Conservation (phyloP, 2,888 invertebrate species). For the Xylocampa areola region DNA sequence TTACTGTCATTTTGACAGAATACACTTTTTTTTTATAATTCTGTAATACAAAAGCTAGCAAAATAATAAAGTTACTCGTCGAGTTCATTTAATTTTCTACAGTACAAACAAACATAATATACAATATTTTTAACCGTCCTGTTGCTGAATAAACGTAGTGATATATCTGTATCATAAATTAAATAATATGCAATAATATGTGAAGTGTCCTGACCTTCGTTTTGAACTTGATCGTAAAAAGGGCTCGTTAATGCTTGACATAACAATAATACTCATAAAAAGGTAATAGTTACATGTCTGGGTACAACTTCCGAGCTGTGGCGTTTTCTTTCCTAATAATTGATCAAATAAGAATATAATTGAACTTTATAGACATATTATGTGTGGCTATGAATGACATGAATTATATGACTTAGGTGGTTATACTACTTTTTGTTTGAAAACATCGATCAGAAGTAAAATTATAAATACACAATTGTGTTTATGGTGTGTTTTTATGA, state of each 20-base stretch:
- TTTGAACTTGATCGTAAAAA: conserved; percentile 44
- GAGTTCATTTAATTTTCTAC: no score
- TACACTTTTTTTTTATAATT: no score
- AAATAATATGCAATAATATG: conserved; percentile 34
- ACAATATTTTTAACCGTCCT: conserved; percentile 17
- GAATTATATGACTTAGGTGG: conserved; percentile 15
- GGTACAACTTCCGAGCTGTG: conserved; percentile 41
- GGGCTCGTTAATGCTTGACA: conserved; percentile 28
- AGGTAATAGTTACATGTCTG: conserved; percentile 22
- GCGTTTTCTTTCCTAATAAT: conserved; percentile 40
- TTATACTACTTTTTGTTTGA: conserved; percentile 29
- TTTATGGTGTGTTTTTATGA: no score
- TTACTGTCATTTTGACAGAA: no score
- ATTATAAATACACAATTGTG: conserved; percentile 14
- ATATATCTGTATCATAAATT: conserved; percentile 23
- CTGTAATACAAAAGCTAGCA: no score
- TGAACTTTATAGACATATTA: conserved; percentile 14
- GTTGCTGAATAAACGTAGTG: conserved; percentile 15
- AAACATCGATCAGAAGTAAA: conserved; percentile 13
- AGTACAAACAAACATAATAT: conserved; percentile 11
- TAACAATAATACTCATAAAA: conserved; percentile 28
- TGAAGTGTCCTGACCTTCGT: conserved; percentile 38
- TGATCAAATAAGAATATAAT: conserved; percentile 43
- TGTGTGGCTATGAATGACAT: conserved; percentile 17
- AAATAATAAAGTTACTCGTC: no score